These are phyloP conservation scores for pig (Sus scrofa) DNA, from an alignment of 2,113 vertebrate genomes.

Conservation along the genomic window DNA sequence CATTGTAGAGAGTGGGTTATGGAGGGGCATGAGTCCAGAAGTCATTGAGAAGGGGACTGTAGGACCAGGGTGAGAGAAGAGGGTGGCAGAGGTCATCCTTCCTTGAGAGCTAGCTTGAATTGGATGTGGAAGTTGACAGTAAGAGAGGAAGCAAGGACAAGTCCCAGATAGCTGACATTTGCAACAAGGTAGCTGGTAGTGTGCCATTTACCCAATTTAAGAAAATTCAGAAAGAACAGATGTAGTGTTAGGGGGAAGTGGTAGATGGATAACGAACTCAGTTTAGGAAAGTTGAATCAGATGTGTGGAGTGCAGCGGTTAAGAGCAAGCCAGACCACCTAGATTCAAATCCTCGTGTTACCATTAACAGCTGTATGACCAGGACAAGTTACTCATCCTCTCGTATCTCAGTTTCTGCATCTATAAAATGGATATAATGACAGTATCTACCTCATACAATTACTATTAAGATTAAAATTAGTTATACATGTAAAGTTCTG, in stretches of 20 bases:
- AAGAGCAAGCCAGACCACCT: background rate
- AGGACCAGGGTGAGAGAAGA: background rate
- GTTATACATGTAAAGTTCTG: background rate
- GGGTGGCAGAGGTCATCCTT: background rate
- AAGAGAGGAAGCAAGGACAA: background rate
- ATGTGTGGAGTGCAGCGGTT: accelerated
- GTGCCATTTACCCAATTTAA: background rate
- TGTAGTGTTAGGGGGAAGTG: background rate
- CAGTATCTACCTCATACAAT: background rate
- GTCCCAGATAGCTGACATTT: background rate
- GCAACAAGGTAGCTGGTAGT: background rate
- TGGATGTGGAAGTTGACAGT: background rate
- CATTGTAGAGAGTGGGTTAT: background rate
- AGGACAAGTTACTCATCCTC: background rate
- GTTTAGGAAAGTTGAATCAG: background rate
- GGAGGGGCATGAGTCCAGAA: background rate
- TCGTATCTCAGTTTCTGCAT: background rate
- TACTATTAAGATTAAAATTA: slow-evolving; percentile 27
- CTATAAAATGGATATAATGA: background rate
- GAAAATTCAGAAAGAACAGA: background rate
- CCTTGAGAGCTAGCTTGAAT: background rate
- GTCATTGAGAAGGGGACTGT: background rate
- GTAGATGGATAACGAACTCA: background rate
- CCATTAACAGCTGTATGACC: background rate
- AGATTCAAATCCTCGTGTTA: background rate